Conservation (phyloP, 2,888 invertebrate genomes). For the Anthophora plumipes region DNA sequence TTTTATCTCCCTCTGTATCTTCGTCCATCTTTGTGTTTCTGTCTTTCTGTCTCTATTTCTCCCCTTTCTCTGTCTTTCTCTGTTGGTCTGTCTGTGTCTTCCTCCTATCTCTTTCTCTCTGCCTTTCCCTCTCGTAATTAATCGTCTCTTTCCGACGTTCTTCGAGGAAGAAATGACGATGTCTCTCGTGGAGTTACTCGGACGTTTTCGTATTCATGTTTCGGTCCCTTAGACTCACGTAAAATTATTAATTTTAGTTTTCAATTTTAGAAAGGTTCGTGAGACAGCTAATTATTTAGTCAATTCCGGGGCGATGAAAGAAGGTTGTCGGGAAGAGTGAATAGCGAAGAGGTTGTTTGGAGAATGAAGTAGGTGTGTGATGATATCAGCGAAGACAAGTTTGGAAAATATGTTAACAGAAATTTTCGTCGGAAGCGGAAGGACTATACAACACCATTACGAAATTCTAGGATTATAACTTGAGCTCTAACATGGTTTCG, state of each 20-base stretch:
- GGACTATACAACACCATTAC: conserved; percentile 25
- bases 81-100: too few species aligned
- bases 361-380: too few species aligned
- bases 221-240: neutral
- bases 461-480: conserved; percentile 42
- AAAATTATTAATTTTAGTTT: neutral
- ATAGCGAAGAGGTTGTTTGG: neutral
- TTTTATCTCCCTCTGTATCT: too few species aligned
- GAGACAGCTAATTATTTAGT: neutral
- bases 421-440: conserved; percentile 5
- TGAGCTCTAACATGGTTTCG: conserved; percentile 31
- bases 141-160: too few species aligned
- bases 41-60: too few species aligned
- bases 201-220: neutral
- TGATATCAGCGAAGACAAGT: conserved; percentile 4
- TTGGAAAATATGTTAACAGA: conserved; percentile 2
- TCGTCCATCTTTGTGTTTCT: conserved; percentile 33
- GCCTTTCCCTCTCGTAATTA: too few species aligned
- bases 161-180: neutral
- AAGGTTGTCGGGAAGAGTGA: neutral
- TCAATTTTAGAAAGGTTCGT: neutral
- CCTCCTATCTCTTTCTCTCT: neutral
- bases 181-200: neutral
- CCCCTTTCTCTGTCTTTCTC: neutral
- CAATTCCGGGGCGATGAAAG: neutral